Evolutionary conservation across 2,113 vertebrate genomes (phyloP).

Genomic region (Lathamus discolor): DNA sequence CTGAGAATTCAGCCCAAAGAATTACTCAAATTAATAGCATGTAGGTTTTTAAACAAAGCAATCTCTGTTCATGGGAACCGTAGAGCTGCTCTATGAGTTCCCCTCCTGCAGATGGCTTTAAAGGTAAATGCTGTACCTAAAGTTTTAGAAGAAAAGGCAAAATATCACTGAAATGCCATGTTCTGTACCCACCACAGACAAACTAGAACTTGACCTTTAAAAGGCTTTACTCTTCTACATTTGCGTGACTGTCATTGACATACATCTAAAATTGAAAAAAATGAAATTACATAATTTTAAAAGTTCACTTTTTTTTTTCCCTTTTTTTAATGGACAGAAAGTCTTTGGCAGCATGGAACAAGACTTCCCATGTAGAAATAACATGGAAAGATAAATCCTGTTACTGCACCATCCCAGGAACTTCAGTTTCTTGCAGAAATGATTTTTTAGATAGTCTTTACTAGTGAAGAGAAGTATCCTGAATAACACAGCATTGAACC

Average conservation of each 20-base stretch:
- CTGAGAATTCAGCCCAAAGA: conserved; percentile 1
- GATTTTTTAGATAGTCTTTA: neutral
- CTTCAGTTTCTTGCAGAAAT: neutral
- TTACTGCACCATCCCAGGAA: neutral
- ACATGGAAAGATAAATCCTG: neutral
- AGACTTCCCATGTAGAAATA: neutral
- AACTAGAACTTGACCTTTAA: neutral
- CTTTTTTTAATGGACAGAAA: neutral
- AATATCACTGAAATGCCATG: neutral
- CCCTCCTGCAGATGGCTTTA: neutral
- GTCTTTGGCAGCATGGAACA: neutral
- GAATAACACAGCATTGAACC: neutral
- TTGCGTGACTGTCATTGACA: neutral
- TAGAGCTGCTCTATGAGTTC: neutral
- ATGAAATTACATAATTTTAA: neutral
- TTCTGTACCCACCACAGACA: neutral
- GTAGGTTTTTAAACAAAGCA: neutral
- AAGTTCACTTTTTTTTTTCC: neutral
- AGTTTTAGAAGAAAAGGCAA: neutral
- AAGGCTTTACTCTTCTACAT: neutral
- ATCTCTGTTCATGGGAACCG: neutral
- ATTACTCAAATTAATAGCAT: neutral
- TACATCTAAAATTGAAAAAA: neutral
- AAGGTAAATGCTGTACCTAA: neutral
- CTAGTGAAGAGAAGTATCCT: neutral